Base-by-base conservation (phyloP, 2,888 invertebrate genomes). In the Adelphocoris suturalis region DNA sequence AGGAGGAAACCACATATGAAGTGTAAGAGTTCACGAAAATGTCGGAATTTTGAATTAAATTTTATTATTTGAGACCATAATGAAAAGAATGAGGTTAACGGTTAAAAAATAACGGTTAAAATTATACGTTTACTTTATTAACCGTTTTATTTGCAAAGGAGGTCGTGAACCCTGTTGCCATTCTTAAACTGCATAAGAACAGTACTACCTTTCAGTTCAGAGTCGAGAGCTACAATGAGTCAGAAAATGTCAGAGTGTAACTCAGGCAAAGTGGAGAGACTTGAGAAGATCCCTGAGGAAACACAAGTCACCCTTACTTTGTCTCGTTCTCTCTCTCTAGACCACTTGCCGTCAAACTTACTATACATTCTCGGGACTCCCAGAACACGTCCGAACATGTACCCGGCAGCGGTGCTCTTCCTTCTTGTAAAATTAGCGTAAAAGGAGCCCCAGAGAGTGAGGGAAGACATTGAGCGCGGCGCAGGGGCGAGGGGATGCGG, bases 321-420 rank as follows among this genome's bases (percentile, higher is more conserved):
- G n/a, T n/a, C 27, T 23, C 68, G 3, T 23, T 19, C 19, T 61
- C 4, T 23, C 68, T 19, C 27, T 68, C 37, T 7, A 37, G 37
- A 37, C 37, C 37, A 37, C 37, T 37, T 37, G 37, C 19, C 23
- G 23, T 68, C 23, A n/a, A n/a, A 19, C 12, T 68, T 19, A 11
- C 68, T 23, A 19, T 61, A 14, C 61, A 14, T 61, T 2, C 23
- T 19, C 23, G 68, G 23, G 68, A 68, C 68, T 68, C 68, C 68
- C 68, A n/a, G 68, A 23, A 68, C 68, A 68, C 19, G 68, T 68
- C 27, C 23, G 68, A 68, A 23, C 23, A 68, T 68, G 68, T 68
- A 23, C 27, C 68, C 19, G 19, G n/a, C 61, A n/a, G 19, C 68
- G 68, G 23, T 7, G 19, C 23, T 68, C 9, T 12, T 23, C 68